Base-by-base conservation (phyloP, 1,140 invertebrate species). In the Pararge aegeria region DNA sequence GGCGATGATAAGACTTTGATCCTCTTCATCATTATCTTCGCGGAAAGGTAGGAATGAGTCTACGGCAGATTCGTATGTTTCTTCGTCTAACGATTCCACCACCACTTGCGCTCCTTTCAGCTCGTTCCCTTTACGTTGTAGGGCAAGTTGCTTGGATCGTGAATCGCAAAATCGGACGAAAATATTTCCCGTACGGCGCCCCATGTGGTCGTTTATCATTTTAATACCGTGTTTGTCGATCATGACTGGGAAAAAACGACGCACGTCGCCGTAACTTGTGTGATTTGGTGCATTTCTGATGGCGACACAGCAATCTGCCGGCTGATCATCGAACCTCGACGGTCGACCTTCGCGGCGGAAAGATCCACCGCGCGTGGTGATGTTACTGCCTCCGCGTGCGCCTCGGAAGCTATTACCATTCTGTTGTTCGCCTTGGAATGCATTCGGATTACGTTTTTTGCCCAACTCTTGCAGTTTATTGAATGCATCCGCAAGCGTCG, bases 191-290 rank as follows among this genome's bases (percentile, higher is more conserved):
- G 94, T 95, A 7, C 95, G 92, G 20, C 94, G 93, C 0, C 97
- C 96, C 64, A 94, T 92, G 10, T 93, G 92, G 67, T 97, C 95
- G 73, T 94, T 96, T 6, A 96, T 93, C 66, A 98, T 91, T 83
- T 97, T 97, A 24, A 98, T 93, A 2, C 96, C 95, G 72, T 95
- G 94, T 61, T 94, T 94, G 7, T 94, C 93, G 34, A 98, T 96
- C 70, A 93, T 93, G 50, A 95, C 92, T 4, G 93, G 91, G 77
- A 98, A 98, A 61, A 97, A 95, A 51, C 94, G 92, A 9, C 96
- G 90, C 0, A 98, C 88, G 72, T 97, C 96, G 16, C 93, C 92
- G 72, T 96, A 96, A n/a, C 91, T 93, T 0, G 94, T 92, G 57
- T 91, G 93, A 13, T 91, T 80, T 0, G 93, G 92, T 76, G 95